Evolutionary conservation across 2,888 invertebrate species (phyloP), one percentile per base, ranked within the genome.

Genomic region (Endotricha flammealis): DNA sequence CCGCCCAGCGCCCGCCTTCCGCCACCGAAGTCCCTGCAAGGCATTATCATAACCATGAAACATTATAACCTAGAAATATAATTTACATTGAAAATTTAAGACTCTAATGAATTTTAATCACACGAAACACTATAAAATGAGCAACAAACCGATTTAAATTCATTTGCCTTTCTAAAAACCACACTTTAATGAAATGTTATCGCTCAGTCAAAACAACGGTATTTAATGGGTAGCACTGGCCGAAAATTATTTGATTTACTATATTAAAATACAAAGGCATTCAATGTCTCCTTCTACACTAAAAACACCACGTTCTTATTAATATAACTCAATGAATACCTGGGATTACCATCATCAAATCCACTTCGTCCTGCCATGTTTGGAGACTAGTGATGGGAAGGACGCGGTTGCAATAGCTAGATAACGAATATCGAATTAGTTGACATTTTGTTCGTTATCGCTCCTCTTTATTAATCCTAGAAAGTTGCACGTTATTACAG

Each of bases 291-390:
- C 42, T 44, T 42, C 47, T 37, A 46, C 38, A 40, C 29, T 37
- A 37, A 42, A 38, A 50, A 36, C 44, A 44, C 35, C 12, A 27
- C 35, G 35, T 48, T 56, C 53, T 37, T 53, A 57, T 36, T 45
- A 56, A 54, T 58, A 64, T 69, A 70, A 64, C 57, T 57, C 39
- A 64, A 57, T 70, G 72, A 76, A 78, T 83, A 93, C 94, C 94
- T 94, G 86, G 91, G 89, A 91, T 94, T 90, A 79, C 89, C 86
- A 86, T 90, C 92, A 81, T 93, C 93, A 89, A 91, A 93, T 88
- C 92, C 91, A 91, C 92, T 91, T 89, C 93, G 93, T 88, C 93
- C 93, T 91, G 94, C 94, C 94, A 94, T 94, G 92, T 94, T 94
- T 91, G 90, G 88, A 89, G 89, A 85, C 86, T 85, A 81, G 82